Evolutionary conservation across 1,140 invertebrate genomes (phyloP), one percentile per base, ranked within the genome.

Genomic region (Heliconius eleuchia): DNA sequence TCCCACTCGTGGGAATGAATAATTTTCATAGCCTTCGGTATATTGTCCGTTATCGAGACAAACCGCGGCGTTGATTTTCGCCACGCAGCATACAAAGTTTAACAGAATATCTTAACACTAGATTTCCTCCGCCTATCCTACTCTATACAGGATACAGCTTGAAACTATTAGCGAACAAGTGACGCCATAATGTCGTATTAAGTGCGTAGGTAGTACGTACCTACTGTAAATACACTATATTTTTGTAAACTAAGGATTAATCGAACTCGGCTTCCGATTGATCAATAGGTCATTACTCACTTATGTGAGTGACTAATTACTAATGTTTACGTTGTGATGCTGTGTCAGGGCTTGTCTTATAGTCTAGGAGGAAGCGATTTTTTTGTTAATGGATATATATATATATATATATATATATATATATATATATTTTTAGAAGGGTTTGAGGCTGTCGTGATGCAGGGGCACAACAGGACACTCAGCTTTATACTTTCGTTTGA

Each of bases 281-380:
- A 81, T 81, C 76, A 81, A 81, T 78, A 70, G 76, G 19, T 39
- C 23, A 78, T 74, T 81, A 78, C 76, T 77, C 76, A 77, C 71
- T 77, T 75, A 76, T 78, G 78, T 75, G 80, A 78, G 46, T 81
- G 72, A 81, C 74, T 78, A 71, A 66, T 66, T 66, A 66, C 60
- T 66, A 66, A 66, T 66, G 60, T 66, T 66, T 66, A 66, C 42
- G 74, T 72, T 80, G 30, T 70, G 78, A 75, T 76, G 78, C 78
- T 72, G 46, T 70, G 74, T 72, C 74, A 80, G 74, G 74, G 66
- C 71, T 71, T 80, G 37, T 18, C 73, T 79, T 79, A 30, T 80
- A 80, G 73, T 72, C n/a, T 60, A 42, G 50, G 70, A 76, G 78
- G 2, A 30, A 7, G 46, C 46, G 13, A 11, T 23, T 19, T 52